Evolutionary conservation across 2,113 vertebrate genomes (phyloP).

Genomic region (Psephotus haematonotus): DNA sequence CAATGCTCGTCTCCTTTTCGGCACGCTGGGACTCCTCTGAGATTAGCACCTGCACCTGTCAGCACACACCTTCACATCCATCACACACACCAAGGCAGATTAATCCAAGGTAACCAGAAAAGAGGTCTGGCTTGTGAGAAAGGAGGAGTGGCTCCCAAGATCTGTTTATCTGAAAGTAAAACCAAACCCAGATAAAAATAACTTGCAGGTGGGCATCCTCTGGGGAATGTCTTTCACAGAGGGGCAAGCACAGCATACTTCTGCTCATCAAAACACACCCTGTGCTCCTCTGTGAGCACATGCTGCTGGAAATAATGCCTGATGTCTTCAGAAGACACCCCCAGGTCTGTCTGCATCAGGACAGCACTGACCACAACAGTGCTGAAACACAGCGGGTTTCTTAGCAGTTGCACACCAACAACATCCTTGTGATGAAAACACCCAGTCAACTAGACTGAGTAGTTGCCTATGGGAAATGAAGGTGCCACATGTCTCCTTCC

Average conservation of each 20-base stretch:
- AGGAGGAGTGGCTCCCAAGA: not conserved
- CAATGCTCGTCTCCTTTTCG: rapidly evolving
- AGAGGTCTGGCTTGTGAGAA: not conserved
- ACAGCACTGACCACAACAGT: not conserved
- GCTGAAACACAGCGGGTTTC: not conserved
- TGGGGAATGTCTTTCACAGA: not conserved
- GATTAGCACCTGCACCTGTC: not conserved
- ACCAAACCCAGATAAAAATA: conserved; percentile 10
- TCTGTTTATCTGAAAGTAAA: conserved; percentile 33
- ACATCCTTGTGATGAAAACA: not conserved
- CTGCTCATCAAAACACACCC: not conserved
- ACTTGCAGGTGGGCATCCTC: not conserved
- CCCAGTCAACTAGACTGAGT: not conserved
- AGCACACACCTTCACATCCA: not conserved
- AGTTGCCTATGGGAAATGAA: not conserved
- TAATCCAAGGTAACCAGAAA: not conserved
- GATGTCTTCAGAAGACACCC: not conserved
- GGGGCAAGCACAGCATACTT: not conserved
- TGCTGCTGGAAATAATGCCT: not conserved
- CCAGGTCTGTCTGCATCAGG: not conserved
- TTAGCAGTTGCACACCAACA: not conserved
- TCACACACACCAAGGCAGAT: not conserved
- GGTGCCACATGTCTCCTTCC: not conserved
- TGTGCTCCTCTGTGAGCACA: not conserved
- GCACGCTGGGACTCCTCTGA: not conserved